A percentile compares a stretch with the other conserved stretches of the same genome.
These are phyloP conservation scores for Conomelus anceps DNA, from an alignment of 2,888 invertebrate genomes.

Conservation along the genomic window DNA sequence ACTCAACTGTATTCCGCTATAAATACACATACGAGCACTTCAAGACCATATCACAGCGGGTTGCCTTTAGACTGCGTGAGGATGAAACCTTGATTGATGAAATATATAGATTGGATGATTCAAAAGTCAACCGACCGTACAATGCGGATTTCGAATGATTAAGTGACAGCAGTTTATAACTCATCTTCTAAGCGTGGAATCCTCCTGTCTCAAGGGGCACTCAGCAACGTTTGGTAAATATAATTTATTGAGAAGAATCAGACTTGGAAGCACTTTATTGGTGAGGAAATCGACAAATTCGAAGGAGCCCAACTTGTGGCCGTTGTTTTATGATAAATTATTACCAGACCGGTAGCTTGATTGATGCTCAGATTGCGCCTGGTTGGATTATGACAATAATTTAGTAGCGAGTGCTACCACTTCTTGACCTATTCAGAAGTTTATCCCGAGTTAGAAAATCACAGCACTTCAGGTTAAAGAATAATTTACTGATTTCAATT, in stretches of 20 bases:
- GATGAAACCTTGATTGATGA: background rate
- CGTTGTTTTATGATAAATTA: background rate
- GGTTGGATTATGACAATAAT: background rate
- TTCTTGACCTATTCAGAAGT: background rate
- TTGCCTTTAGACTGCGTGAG: background rate
- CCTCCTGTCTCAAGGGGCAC: background rate
- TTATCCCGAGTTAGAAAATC: background rate
- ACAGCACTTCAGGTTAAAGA: no score
- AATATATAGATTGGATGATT: background rate
- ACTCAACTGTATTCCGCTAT: background rate
- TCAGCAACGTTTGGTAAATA: background rate
- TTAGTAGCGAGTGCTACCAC: background rate
- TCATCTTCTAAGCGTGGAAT: background rate
- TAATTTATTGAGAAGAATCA: background rate
- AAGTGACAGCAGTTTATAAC: background rate
- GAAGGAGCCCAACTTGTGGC: background rate
- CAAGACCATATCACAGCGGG: background rate
- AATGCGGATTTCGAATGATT: background rate
- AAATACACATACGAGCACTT: background rate
- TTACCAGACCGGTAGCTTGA: background rate
- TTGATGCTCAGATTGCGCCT: background rate
- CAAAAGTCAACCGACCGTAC: background rate
- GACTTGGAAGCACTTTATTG: background rate
- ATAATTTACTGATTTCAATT: no score
- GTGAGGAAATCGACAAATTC: background rate